A percentile compares a stretch with the other conserved stretches of the same genome.
phyloP scores from a whole-genome alignment of 1,140 invertebrate species.

The Papilio aristodemus region DNA sequence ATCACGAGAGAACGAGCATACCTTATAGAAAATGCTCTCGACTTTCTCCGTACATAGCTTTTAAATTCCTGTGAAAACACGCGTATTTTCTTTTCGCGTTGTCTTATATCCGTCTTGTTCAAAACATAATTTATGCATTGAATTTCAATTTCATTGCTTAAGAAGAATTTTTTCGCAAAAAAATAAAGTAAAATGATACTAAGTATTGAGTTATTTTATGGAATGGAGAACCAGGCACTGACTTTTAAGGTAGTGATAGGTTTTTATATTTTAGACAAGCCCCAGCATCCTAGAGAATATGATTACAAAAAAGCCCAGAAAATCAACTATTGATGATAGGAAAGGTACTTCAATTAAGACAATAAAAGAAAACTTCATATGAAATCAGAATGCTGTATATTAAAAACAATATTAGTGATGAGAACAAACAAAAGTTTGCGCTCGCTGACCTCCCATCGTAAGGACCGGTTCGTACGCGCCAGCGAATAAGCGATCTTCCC shows the following conservation, averaged over 20 bases:
- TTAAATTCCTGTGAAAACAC: slow-evolving; percentile 4
- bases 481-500: slow-evolving; percentile 73
- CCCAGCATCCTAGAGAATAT: too few species aligned
- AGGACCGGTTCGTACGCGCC: slow-evolving; percentile 55
- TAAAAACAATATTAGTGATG: slow-evolving; percentile 43
- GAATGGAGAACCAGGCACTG: too few species aligned
- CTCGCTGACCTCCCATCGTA: slow-evolving; percentile 49
- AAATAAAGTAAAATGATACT: background rate
- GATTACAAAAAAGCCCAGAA: too few species aligned
- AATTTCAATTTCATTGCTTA: slow-evolving; percentile 32
- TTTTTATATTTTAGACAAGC: too few species aligned
- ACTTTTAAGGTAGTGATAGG: too few species aligned
- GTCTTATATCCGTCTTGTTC: slow-evolving; percentile 18
- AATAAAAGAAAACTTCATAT: background rate
- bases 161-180: background rate
- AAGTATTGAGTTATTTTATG: too few species aligned
- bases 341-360: background rate
- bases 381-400: background rate
- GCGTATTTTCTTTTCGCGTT: slow-evolving; percentile 37
- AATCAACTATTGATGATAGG: too few species aligned
- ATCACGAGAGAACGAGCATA: slow-evolving; percentile 63
- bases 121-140: slow-evolving; percentile 25
- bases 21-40: slow-evolving; percentile 55
- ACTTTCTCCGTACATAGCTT: slow-evolving; percentile 44
- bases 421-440: slow-evolving; percentile 43